Percentiles rank a stretch among this genome's conserved stretches.
Conservation (phyloP, 2,888 invertebrate genomes). For the Melieria picta region DNA sequence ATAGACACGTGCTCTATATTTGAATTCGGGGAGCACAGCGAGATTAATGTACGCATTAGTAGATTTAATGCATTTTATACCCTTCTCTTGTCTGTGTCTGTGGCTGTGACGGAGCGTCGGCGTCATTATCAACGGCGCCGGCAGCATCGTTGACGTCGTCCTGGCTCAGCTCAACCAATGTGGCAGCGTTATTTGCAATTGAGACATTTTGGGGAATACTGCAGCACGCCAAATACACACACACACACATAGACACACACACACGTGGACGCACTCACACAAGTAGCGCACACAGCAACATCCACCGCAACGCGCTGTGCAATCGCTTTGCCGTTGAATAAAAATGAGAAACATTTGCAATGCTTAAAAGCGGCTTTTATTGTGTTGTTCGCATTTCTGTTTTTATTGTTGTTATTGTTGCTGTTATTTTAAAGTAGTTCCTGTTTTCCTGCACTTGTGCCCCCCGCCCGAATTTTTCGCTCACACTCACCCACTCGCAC, state of each 20-base stretch:
- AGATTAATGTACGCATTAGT: conserved; percentile 66
- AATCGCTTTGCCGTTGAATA: conserved; percentile 7
- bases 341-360: conserved; percentile 29
- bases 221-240: not conserved
- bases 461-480: no score
- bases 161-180: not conserved
- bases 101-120: not conserved
- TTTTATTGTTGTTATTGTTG: conserved; percentile 12
- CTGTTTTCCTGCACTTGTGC: not conserved
- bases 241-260: not conserved
- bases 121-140: not conserved
- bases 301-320: no score
- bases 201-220: conserved; percentile 57
- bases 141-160: not conserved
- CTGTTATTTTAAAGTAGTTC: conserved; percentile 21
- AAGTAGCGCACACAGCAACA: no score
- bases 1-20: conserved; percentile 53
- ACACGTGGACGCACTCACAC: no score
- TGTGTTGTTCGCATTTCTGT: conserved; percentile 18
- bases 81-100: conserved; percentile 13
- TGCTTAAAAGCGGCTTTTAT: conserved; percentile 38
- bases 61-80: conserved; percentile 63
- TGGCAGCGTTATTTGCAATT: conserved; percentile 43
- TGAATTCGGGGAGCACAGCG: conserved; percentile 52
- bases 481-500: no score